Percentiles rank a stretch among this genome's conserved stretches.
These are phyloP conservation scores for Camponotus vicinus DNA, from an alignment of 1,140 invertebrate species.

Conservation along the genomic window DNA sequence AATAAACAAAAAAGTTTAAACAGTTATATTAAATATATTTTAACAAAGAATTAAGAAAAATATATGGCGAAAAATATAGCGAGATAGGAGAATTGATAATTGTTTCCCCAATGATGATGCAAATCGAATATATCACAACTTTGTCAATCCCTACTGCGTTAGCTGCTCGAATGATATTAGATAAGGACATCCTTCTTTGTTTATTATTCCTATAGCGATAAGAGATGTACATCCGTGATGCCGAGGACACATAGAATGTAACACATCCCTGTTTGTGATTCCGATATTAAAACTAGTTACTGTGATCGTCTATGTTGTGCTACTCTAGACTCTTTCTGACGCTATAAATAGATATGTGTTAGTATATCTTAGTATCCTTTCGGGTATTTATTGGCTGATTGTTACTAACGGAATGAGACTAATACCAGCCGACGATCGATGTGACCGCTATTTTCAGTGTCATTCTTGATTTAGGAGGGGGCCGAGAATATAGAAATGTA, in stretches of 20 bases:
- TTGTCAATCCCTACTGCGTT: not conserved
- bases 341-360: conserved; percentile 15
- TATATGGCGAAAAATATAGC: not conserved
- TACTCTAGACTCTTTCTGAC: conserved; percentile 1
- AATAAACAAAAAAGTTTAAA: not conserved
- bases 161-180: conserved; percentile 16
- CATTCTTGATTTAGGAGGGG: conserved; percentile 34
- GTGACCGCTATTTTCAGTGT: conserved; percentile 39
- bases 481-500: not conserved
- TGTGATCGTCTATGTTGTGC: conserved; percentile 6
- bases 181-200: conserved; percentile 21
- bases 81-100: not conserved
- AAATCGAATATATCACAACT: not conserved
- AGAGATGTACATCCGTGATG: conserved; percentile 5
- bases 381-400: conserved; percentile 42
- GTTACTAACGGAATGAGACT: conserved; percentile 59
- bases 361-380: conserved; percentile 4
- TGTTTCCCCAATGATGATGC: not conserved
- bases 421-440: conserved; percentile 36
- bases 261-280: conserved; percentile 6
- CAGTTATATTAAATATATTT: not conserved
- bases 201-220: conserved; percentile 36
- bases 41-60: not conserved
- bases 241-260: not conserved
- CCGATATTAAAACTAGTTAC: conserved; percentile 4